Conservation (phyloP, 2,797 vertebrate genomes). For the Denticeps clupeoides region DNA sequence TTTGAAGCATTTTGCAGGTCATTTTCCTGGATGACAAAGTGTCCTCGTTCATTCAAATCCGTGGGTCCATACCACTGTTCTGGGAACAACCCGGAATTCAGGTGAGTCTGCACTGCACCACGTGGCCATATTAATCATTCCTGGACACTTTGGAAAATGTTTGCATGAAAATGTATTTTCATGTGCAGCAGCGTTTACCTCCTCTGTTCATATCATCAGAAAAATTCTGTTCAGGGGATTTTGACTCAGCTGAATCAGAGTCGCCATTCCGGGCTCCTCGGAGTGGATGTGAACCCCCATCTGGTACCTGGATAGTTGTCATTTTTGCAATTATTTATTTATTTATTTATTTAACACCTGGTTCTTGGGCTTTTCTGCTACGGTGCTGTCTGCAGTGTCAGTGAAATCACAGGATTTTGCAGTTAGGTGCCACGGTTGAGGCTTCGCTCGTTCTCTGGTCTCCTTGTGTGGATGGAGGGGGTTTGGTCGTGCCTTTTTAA, state of each 20-base stretch:
- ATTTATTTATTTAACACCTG: no score
- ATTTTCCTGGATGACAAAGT: conserved; percentile 90
- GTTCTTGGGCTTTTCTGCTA: conserved; percentile 38
- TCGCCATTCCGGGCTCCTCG: conserved; percentile 39
- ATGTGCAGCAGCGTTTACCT: no score
- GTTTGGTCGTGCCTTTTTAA: no score
- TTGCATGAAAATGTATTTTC: no score
- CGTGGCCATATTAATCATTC: no score
- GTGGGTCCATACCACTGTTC: conserved; percentile 91
- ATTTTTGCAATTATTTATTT: no score
- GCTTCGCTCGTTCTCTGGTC: no score
- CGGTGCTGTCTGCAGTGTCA: conserved; percentile 50
- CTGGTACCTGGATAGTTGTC: conserved; percentile 42
- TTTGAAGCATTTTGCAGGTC: conserved; percentile 52
- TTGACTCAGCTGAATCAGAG: conserved; percentile 62
- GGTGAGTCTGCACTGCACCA: conserved; percentile 60
- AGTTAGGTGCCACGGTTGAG: conserved; percentile 6
- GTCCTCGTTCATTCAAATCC: conserved; percentile 94
- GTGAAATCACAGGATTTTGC: no score
- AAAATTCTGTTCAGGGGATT: conserved; percentile 63
- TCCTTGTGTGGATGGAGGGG: no score
- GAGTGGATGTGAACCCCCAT: conserved; percentile 52
- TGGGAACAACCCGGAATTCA: conserved; percentile 98
- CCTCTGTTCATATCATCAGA: conserved; percentile 54
- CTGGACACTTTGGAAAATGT: no score